Conservation (phyloP, 2,888 invertebrate genomes). For the Pristionchus exspectatus region DNA sequence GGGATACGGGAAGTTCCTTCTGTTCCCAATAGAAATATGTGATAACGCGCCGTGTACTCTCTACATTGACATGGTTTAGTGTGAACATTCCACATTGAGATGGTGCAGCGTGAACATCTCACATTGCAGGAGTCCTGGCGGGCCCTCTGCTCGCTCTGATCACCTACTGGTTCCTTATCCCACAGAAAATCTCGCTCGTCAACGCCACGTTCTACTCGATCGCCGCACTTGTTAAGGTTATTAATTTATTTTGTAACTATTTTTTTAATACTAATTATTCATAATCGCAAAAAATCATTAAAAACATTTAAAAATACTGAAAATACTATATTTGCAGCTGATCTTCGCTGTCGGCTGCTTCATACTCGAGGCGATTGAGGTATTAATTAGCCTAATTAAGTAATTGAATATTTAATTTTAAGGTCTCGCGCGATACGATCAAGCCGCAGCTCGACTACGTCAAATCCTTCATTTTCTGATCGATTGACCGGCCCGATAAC, state of each 20-base stretch:
- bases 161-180: conserved; percentile 58
- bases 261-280: background rate
- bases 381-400: background rate
- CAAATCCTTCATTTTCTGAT: background rate
- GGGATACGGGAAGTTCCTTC: background rate
- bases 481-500: background rate
- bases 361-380: conserved; percentile 30
- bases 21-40: too few species aligned
- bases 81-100: too few species aligned
- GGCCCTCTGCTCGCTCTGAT: conserved; percentile 61
- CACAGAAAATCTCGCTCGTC: conserved; percentile 20
- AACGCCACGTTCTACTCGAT: conserved; percentile 26
- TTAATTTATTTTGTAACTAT: background rate
- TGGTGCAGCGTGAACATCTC: too few species aligned
- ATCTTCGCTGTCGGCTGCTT: background rate
- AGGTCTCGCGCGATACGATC: conserved; percentile 38
- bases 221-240: conserved; percentile 39
- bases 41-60: too few species aligned
- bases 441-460: conserved; percentile 16
- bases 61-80: too few species aligned
- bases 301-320: too few species aligned
- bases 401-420: background rate
- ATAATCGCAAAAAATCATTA: background rate
- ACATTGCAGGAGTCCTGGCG: conserved; percentile 56
- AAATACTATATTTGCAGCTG: background rate